Evolutionary conservation across 2,888 invertebrate genomes (phyloP).

Genomic region (Sinelater perroti): DNA sequence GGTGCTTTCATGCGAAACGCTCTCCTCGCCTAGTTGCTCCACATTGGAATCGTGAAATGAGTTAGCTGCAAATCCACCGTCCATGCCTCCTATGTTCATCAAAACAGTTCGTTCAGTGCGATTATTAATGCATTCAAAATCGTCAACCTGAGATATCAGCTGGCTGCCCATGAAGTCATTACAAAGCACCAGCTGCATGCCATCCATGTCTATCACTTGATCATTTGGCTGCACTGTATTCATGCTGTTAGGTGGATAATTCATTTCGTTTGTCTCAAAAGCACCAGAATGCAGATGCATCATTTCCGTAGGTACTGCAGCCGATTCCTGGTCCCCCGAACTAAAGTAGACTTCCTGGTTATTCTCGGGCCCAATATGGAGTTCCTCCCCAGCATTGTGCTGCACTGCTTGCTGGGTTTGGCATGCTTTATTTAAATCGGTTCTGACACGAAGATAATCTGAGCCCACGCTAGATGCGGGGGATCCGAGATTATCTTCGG

Average conservation of each 20-base stretch:
- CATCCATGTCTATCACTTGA: conserved; percentile 63
- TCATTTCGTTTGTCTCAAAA: conserved; percentile 14
- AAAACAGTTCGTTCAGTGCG: conserved; percentile 51
- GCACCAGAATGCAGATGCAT: conserved; percentile 9
- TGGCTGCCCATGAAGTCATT: conserved; percentile 54
- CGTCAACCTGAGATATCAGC: conserved; percentile 54
- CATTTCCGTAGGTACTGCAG: conserved; percentile 3
- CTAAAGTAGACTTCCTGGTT: conserved; percentile 15
- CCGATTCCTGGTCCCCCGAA: neutral
- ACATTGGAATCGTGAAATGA: conserved; percentile 52
- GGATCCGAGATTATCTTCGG: conserved; percentile 37
- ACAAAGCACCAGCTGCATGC: conserved; percentile 56
- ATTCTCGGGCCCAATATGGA: conserved; percentile 10
- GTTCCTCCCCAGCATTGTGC: conserved; percentile 3
- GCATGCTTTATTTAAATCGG: conserved; percentile 60
- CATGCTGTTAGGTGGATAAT: conserved; percentile 14
- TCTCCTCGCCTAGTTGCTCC: conserved; percentile 55
- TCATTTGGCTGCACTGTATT: conserved; percentile 24
- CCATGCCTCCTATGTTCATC: conserved; percentile 56
- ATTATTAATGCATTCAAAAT: conserved; percentile 51
- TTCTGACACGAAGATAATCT: conserved; percentile 47
- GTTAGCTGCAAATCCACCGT: conserved; percentile 40
- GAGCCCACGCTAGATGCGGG: conserved; percentile 36
- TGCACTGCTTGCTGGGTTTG: conserved; percentile 50
- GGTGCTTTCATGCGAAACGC: conserved; percentile 62